Percentiles rank a stretch among this genome's conserved stretches.
Conservation (phyloP, 1,140 invertebrate genomes). For the Listronotus bonariensis region DNA sequence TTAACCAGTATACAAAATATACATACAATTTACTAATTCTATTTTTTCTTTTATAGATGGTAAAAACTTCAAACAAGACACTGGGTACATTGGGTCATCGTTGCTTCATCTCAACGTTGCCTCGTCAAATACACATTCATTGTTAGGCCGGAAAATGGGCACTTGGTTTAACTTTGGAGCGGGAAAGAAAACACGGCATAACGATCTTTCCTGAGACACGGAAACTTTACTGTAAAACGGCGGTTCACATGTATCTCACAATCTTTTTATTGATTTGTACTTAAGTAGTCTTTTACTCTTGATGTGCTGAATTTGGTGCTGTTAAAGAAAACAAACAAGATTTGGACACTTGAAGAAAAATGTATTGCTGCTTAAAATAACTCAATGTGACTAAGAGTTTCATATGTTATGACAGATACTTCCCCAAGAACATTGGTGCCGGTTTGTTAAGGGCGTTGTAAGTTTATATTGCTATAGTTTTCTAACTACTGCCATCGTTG, state of each 20-base stretch:
- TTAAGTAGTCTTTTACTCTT: neutral
- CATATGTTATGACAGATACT: too few relatives aligned
- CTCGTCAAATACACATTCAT: conserved; percentile 47
- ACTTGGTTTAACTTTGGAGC: conserved; percentile 66
- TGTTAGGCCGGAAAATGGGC: conserved; percentile 62
- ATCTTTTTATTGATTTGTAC: conserved; percentile 12
- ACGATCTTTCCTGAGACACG: conserved; percentile 57
- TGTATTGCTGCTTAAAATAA: too few relatives aligned
- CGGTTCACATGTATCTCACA: neutral
- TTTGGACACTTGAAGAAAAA: too few relatives aligned
- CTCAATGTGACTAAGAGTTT: too few relatives aligned
- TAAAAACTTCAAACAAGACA: conserved; percentile 60
- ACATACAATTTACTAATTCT: too few relatives aligned
- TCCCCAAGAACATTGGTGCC: too few relatives aligned
- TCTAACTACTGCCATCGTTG: too few relatives aligned
- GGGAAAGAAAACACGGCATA: conserved; percentile 59
- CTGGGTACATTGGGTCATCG: conserved; percentile 57
- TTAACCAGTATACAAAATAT: too few relatives aligned
- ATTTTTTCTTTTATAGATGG: conserved; percentile 52
- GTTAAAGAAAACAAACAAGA: neutral
- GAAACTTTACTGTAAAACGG: conserved; percentile 39
- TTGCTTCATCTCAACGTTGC: conserved; percentile 52
- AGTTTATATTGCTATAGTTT: too few relatives aligned
- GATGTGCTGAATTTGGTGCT: too few relatives aligned
- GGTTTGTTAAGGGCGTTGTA: too few relatives aligned